These are phyloP conservation scores for Mya arenaria DNA, from an alignment of 1,140 invertebrate species.

Conservation along the genomic window DNA sequence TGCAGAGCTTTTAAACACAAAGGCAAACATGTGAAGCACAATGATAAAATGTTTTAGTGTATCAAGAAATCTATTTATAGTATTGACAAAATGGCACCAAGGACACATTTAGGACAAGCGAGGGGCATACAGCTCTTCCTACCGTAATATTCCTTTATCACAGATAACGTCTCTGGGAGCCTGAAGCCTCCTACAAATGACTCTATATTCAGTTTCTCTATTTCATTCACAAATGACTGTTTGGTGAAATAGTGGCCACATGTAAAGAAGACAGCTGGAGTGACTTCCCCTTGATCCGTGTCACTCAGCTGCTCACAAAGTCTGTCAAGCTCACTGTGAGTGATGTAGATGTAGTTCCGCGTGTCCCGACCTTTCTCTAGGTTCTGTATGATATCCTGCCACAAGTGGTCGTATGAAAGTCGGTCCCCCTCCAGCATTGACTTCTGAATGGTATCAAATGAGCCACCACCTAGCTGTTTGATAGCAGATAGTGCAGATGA, in stretches of 20 bases:
- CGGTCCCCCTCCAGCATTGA: constrained; percentile 47
- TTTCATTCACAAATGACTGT: constrained; percentile 50
- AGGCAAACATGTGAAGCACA: no score
- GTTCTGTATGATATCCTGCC: constrained; percentile 61
- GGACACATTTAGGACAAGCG: constrained; percentile 67
- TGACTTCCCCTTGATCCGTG: not conserved
- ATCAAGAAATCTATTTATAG: no score
- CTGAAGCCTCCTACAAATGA: constrained; percentile 27
- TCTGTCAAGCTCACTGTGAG: constrained; percentile 52
- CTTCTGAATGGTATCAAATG: not conserved
- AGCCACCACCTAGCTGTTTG: not conserved
- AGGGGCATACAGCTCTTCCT: constrained; percentile 54
- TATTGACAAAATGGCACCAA: constrained; percentile 55
- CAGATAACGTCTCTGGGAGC: constrained; percentile 57
- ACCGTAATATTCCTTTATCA: constrained; percentile 61
- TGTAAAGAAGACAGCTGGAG: constrained; percentile 60
- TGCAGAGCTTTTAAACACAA: no score
- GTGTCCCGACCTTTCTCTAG: constrained; percentile 47
- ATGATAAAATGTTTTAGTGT: no score
- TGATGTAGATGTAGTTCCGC: constrained; percentile 50
- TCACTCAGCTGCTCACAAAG: constrained; percentile 25
- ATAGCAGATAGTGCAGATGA: not conserved
- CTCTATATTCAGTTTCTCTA: constrained; percentile 49
- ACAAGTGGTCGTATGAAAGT: constrained; percentile 58
- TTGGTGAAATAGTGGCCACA: constrained; percentile 67